These are phyloP conservation scores for Trididemnum clinides DNA, from an alignment of 23 tunicate genomes.

Conservation along the genomic window DNA sequence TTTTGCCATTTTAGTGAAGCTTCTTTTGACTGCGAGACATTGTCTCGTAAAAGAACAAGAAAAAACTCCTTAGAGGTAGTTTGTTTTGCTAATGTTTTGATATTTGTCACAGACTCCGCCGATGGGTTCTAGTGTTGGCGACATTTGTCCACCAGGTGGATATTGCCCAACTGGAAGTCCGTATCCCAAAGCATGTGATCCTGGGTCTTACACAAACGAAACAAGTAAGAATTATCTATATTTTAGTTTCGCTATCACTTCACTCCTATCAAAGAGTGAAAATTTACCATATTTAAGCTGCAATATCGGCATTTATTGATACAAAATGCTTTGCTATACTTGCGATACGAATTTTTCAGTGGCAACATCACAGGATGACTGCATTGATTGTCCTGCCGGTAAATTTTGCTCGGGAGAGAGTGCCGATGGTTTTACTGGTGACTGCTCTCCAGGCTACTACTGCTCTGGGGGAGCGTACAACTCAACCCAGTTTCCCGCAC, in stretches of 20 bases:
- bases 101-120: not conserved
- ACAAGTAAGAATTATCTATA: no score
- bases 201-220: constrained; percentile 41
- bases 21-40: no score
- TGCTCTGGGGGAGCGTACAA: constrained; percentile 81
- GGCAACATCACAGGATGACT: constrained; percentile 43
- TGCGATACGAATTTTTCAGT: no score
- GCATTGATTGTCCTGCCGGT: constrained; percentile 78
- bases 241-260: no score
- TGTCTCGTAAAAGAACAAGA: no score
- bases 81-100: no score
- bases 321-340: no score
- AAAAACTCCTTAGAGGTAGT: no score
- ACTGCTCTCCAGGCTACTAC: constrained; percentile 83
- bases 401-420: constrained; percentile 72
- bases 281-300: no score
- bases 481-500: constrained; percentile 41
- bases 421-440: constrained; percentile 63
- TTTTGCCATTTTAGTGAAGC: no score
- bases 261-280: no score
- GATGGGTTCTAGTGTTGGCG: constrained; percentile 41
- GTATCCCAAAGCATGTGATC: constrained; percentile 43
- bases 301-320: no score
- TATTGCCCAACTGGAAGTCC: constrained; percentile 71
- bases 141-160: constrained; percentile 58